These are phyloP conservation scores for Lycocorax pyrrhopterus DNA, from an alignment of 2,113 vertebrate genomes.

Conservation along the genomic window DNA sequence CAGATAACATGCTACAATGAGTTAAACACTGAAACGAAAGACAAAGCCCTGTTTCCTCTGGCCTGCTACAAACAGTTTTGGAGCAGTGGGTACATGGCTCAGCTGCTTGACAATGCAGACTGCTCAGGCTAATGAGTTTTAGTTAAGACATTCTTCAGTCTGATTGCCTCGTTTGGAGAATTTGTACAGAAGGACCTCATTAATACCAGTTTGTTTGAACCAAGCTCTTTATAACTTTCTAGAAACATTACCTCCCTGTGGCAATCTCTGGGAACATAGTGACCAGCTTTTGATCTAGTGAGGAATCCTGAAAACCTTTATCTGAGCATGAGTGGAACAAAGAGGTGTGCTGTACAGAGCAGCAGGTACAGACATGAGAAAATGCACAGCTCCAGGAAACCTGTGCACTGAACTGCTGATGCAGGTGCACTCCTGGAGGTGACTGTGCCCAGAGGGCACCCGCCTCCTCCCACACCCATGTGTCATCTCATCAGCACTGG, in stretches of 20 bases:
- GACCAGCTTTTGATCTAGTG: neutral
- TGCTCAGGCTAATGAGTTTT: neutral
- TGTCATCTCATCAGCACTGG: neutral
- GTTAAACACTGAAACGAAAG: neutral
- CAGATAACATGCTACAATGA: neutral
- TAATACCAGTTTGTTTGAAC: neutral
- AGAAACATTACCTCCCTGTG: neutral
- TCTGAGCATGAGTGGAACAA: neutral
- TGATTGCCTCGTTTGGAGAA: neutral
- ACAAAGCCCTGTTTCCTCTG: neutral
- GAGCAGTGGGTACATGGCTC: neutral
- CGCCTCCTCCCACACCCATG: neutral
- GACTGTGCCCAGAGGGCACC: neutral
- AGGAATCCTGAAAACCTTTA: neutral
- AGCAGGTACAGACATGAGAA: neutral
- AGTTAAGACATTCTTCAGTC: neutral
- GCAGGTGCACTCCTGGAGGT: fast-evolving
- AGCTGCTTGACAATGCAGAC: neutral
- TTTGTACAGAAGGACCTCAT: neutral
- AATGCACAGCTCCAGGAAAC: neutral
- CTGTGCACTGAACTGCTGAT: neutral
- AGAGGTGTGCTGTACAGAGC: neutral
- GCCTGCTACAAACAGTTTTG: neutral
- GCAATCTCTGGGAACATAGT: neutral
- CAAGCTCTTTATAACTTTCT: neutral